phyloP scores from a whole-genome alignment of 2,113 vertebrate genomes.

The Chamaea fasciata region DNA sequence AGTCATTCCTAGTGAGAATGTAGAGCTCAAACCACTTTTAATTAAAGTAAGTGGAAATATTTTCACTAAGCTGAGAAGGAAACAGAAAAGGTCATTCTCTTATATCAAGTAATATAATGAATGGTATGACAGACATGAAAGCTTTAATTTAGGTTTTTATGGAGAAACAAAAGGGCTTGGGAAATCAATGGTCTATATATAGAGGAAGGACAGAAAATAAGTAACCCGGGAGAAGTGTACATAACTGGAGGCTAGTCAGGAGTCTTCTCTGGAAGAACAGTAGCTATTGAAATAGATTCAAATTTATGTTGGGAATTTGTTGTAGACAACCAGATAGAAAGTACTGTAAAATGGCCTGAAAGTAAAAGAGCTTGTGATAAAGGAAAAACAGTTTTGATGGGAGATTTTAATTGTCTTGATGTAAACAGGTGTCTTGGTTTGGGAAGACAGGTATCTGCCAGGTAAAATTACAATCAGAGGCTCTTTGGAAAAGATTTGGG shows the following conservation, averaged over 20 bases:
- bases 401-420: slow-evolving; percentile 1
- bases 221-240: not conserved
- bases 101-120: not conserved
- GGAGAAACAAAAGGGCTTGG: not conserved
- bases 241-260: not conserved
- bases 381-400: not conserved
- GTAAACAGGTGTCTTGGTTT: too few species aligned
- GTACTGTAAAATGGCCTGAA: slow-evolving; percentile 12
- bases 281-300: not conserved
- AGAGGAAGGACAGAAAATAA: not conserved
- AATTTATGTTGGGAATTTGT: slow-evolving; percentile 17
- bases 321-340: slow-evolving; percentile 6
- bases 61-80: not conserved
- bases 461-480: too few species aligned
- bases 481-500: too few species aligned
- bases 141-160: not conserved
- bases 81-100: not conserved
- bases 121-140: not conserved
- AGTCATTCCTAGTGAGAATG: not conserved
- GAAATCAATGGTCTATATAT: not conserved
- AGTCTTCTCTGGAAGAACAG: slow-evolving; percentile 31
- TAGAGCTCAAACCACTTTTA: not conserved
- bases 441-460: too few species aligned
- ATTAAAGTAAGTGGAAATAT: not conserved
- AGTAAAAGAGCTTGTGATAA: not conserved